Percentiles rank a stretch among this genome's conserved stretches.
Evolutionary conservation across 2,113 vertebrate genomes (phyloP).

Genomic region (Dromas ardeola): DNA sequence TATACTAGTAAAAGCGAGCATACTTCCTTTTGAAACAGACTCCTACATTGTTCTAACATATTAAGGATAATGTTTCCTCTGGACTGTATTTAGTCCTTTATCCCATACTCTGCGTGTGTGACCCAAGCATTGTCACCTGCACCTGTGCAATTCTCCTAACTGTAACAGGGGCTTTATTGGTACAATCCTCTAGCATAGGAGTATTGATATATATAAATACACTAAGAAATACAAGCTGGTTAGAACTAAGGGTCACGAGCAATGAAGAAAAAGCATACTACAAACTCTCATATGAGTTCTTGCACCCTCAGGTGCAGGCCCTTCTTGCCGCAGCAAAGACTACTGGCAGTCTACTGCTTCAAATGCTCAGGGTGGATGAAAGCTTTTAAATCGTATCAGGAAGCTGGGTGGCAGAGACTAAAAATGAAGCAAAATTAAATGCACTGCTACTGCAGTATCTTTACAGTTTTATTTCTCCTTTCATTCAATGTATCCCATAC

Average conservation of each 20-base stretch:
- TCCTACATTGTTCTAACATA: neutral
- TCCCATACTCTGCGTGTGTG: no score
- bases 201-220: neutral
- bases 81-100: neutral
- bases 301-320: neutral
- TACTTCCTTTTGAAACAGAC: neutral
- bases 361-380: neutral
- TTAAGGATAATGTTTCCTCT: neutral
- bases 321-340: neutral
- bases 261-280: neutral
- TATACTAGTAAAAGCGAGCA: neutral
- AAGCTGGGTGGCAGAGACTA: neutral
- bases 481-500: neutral
- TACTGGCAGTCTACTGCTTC: neutral
- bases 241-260: neutral
- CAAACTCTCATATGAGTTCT: neutral
- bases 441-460: neutral
- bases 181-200: neutral
- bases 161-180: neutral
- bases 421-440: neutral
- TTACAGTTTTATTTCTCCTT: neutral
- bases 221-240: neutral
- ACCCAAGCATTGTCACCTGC: neutral
- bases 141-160: neutral
- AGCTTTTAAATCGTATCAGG: neutral